Base-by-base conservation (phyloP, 30 jellyfish, hydroid and myxozoan species). In the Cassiopea andromeda region DNA sequence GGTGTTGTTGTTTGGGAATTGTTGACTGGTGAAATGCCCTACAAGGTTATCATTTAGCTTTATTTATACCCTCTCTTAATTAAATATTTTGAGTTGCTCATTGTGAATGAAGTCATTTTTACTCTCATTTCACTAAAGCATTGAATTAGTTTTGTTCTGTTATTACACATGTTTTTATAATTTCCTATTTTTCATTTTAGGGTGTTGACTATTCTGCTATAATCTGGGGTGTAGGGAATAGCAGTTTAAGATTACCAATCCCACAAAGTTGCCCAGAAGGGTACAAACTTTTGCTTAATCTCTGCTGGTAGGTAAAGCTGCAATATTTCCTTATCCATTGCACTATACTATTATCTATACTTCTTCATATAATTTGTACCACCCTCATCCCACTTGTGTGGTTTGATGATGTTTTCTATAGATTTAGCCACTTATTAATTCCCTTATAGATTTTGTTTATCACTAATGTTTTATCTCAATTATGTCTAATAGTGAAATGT, bases 221-320 rank as follows among this genome's bases (percentile, higher is more conserved):
- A 8, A 96, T 96, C 13, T 96, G 99, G 99, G 99, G 99, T 15
- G 99, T 96, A 89, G 99, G 99, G 14, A 96, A 96, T 84, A 92
- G 89, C 90, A 96, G 99, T 84, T 85, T 96, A 82, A 85, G 91
- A 57, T 81, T 96, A 46, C 99, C 99, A 13, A 87, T 96, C 1
- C 99, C 99, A n/a, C 82, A 73, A 81, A 85, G 97, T 59, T 96
- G 99, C 80, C 99, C 99, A 2, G 99, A 96, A 89, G 97, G 99
- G 5, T 96, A 88, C 89, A 96, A 96, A 77, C 88, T 96, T 4
- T 89, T 96, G 74, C 94, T 96, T 44, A 92, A 84, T 78, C 89
- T 92, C 38, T 96, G 99, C 77, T 96, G 99, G 99, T 95, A 73
- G 78, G 99, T 60, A 50, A 59, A 0, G 18, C 59, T 73, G n/a